These are phyloP conservation scores for Radopholus similis DNA, from an alignment of 1,140 invertebrate species.

Conservation along the genomic window DNA sequence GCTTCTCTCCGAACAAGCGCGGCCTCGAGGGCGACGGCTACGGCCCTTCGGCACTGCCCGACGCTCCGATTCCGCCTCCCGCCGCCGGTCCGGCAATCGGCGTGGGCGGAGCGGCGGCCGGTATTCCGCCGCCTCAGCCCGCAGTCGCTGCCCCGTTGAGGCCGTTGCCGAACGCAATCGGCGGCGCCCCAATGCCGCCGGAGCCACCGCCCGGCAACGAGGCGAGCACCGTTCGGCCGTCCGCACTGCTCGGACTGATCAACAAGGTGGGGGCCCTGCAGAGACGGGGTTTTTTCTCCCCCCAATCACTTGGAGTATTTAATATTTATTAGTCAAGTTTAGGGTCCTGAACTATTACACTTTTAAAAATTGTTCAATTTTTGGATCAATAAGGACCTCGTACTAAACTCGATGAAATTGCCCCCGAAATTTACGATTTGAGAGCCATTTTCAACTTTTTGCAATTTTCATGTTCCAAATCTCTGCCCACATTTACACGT, in stretches of 20 bases:
- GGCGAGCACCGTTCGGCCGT: slow-evolving; percentile 32
- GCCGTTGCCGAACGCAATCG: slow-evolving; percentile 11
- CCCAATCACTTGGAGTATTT: no score
- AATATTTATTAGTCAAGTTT: no score
- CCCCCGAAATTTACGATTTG: no score
- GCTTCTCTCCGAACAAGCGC: slow-evolving; percentile 45
- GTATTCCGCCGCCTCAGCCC: slow-evolving; percentile 40
- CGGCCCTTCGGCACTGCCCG: slow-evolving; percentile 51
- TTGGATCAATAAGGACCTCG: no score
- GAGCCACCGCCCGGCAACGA: slow-evolving; percentile 7
- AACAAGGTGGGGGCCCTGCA: no score
- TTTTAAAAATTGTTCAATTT: no score
- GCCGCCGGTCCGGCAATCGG: slow-evolving; percentile 45
- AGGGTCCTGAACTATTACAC: no score
- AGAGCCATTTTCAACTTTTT: no score
- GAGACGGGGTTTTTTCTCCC: no score
- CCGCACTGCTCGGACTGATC: slow-evolving; percentile 52
- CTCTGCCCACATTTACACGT: no score
- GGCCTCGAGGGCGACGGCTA: slow-evolving; percentile 60
- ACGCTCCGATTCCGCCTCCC: slow-evolving; percentile 30
- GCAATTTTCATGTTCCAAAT: no score
- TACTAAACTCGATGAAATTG: no score
- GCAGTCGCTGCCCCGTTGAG: slow-evolving; percentile 12
- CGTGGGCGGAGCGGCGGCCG: slow-evolving; percentile 52
- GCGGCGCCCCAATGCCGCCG: not conserved